Base-by-base conservation (phyloP, 92 coral and sea anemone species). In the Ricordea florida region DNA sequence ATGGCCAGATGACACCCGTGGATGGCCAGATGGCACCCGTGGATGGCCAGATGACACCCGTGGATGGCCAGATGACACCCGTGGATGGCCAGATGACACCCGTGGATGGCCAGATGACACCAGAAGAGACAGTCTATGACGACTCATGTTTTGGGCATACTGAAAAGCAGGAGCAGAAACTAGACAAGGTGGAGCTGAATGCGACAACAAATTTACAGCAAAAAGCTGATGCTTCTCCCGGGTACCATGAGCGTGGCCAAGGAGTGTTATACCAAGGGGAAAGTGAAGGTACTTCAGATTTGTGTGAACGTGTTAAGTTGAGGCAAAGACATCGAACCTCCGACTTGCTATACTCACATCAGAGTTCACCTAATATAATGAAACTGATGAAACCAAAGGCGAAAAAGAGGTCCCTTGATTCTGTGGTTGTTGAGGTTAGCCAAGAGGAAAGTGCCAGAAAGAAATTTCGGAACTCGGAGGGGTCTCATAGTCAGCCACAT, bases 251-350 rank as follows among this genome's bases (percentile, higher is more conserved):
- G 6, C 43, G 37, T 58, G 45, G 23, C 13, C 47, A 34, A 3
- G 46, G 10, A 10, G 58, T 30, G 32, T 6, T 16, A 23, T 46
- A 5, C 29, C 16, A 45, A n/a, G 24, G 0, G 0, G 60, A 35
- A 23, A 7, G 15, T 5, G 30, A 10, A 4, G 84, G 53, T 9
- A 38, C 52, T 48, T 69, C 79, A 4, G 84, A 76, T 59, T 60
- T 67, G 52, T 76, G 65, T 30, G 89, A 76, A 28, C 65, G 74
- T 6, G 84, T 76, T n/a, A 84, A 84, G 25, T 36, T 38, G 42
- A 62, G 84, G 37, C 72, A 69, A 36, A 49, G 89, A 45, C 41
- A 49, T 38, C 33, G 68, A 13, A 8, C 61, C 5, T 27, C 35
- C 11, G 50, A 32, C 53, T 17, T 45, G 33, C 38, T 51, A 33